Base-by-base conservation (phyloP, 2,888 invertebrate species). In the Acrobasis repandana region DNA sequence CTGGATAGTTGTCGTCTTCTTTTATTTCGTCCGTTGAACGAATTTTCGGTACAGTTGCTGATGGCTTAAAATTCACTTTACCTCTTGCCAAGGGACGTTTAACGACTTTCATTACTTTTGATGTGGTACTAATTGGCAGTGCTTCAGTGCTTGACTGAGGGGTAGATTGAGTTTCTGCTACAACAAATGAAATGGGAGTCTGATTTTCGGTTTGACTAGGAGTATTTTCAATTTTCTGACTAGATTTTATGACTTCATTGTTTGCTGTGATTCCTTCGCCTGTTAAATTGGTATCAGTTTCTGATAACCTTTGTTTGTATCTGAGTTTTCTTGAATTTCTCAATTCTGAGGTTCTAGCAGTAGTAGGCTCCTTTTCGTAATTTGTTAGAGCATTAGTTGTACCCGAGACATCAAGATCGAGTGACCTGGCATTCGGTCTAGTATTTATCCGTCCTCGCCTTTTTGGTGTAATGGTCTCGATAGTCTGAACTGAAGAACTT, bases 1-100 rank as follows among this genome's bases (percentile, higher is more conserved):
- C 94, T 16, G 95, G 95, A 80, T 95, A 95, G 72, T 95, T 95
- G 74, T 94, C 94, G 67, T 94, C 94, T 65, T 93, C 94, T 48
- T 88, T 85, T 62, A 94, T 93, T 74, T 94, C 94, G 65, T 92
- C 92, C 20, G 88, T 78, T 36, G 75, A 70, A 64, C 79, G 81
- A 43, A 63, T 61, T 69, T 82, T 83, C 14, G 74, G 60, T 51
- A 72, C 63, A 34, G 74, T 68, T 28, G 65, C 74, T 38, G 76
- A 64, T 38, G 83, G 75, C 60, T 76, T 82, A 36, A 76, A 75
- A 67, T 79, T 79, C 50, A 67, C 67, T 67, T 81, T 86, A 1
- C 80, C 73, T 67, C 86, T 76, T 28, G 75, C 65, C 43, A 86
- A 47, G 20, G 89, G 87, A 38, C 88, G 81, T 67, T 83, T 83